Percentiles rank a stretch among this genome's conserved stretches.
Conservation (phyloP, 2,113 vertebrate species). For the Orthonyx spaldingii region DNA sequence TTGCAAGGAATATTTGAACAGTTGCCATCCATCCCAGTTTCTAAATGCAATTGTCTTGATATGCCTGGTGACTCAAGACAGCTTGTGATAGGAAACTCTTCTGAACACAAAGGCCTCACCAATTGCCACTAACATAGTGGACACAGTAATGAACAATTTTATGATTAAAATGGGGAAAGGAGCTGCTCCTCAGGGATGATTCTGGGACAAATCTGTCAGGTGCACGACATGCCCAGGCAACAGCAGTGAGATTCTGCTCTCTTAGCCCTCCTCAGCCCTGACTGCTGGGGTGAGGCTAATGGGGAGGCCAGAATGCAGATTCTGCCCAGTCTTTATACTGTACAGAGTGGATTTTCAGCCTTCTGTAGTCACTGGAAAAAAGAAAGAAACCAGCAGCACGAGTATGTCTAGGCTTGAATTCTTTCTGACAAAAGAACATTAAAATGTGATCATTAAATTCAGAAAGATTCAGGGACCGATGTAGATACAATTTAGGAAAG, state of each 20-base stretch:
- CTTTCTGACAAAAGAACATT: background rate
- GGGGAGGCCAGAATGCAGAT: fast-evolving
- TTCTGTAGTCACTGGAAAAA: background rate
- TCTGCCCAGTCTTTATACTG: background rate
- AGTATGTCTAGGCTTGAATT: background rate
- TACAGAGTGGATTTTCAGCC: background rate
- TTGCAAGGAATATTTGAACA: constrained; percentile 13
- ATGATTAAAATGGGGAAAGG: background rate
- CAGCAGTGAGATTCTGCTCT: background rate
- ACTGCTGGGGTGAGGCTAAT: background rate
- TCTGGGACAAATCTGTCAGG: background rate
- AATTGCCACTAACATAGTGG: background rate
- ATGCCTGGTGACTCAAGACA: background rate
- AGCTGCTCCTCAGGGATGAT: background rate
- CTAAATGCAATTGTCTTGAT: background rate
- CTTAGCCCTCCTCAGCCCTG: background rate
- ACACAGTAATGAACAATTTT: background rate
- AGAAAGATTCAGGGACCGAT: background rate
- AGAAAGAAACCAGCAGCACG: background rate
- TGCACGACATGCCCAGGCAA: background rate
- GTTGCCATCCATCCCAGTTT: background rate
- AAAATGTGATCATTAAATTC: background rate
- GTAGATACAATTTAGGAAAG: background rate
- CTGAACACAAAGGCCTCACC: background rate
- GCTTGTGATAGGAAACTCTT: background rate